Percentiles rank a stretch among this genome's conserved stretches.
Conservation (phyloP, 1,140 invertebrate species). For the Pomacea maculata region DNA sequence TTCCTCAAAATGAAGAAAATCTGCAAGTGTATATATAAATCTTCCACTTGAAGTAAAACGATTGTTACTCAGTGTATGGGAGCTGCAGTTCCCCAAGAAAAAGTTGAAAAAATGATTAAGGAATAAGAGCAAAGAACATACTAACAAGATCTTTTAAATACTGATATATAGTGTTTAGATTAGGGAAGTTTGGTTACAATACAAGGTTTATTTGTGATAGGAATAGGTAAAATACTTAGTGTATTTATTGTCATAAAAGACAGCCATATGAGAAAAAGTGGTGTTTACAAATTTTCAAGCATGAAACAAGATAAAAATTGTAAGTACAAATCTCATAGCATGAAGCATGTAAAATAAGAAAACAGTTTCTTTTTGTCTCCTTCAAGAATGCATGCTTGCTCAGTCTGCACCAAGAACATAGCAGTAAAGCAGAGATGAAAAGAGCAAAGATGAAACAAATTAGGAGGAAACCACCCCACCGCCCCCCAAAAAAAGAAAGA, state of each 20-base stretch:
- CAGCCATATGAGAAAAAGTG: no score
- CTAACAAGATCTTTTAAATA: no score
- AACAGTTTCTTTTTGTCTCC: background rate
- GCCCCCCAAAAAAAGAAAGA: background rate
- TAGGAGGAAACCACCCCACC: background rate
- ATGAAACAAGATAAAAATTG: background rate
- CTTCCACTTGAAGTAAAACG: no score
- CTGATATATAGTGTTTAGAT: no score
- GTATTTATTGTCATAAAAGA: no score
- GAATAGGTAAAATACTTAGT: no score
- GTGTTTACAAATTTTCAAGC: no score
- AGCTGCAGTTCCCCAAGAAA: background rate
- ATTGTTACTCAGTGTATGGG: background rate
- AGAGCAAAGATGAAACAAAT: background rate
- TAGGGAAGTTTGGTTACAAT: no score
- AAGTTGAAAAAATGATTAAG: background rate
- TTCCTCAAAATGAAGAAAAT: conserved; percentile 87
- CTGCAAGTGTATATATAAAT: conserved; percentile 34
- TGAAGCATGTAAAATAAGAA: background rate
- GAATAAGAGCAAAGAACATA: background rate
- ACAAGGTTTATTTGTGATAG: no score
- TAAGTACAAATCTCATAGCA: background rate
- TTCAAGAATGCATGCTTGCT: background rate
- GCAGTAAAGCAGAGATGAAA: background rate
- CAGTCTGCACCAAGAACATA: background rate